Base-by-base conservation (phyloP, 2,888 invertebrate genomes). In the Tillus elongatus region DNA sequence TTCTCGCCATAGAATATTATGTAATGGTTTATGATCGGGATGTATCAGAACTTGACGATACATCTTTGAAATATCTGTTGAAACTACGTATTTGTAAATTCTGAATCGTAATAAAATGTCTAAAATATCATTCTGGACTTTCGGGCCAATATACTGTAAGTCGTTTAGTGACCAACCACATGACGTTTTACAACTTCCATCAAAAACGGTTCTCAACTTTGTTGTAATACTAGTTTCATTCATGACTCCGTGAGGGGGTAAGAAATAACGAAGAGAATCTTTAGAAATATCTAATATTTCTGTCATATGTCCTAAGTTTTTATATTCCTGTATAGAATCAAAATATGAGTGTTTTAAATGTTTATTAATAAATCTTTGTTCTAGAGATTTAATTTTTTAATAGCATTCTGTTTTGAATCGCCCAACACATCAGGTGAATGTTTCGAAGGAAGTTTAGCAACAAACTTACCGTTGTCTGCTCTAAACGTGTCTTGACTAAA, bases 201-300 rank as follows among this genome's bases (percentile, higher is more conserved):
- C 30, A 14, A 30, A 30, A 30, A 30, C 8, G 30, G n/a, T 14
- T 9, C 30, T 30, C 12, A 30, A 11, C 3, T 30, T 30, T 3
- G 15, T 33, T 3, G 16, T 33, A 6, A 16, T 4, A 15, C 24
- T 4, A 6, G 33, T 13, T 16, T 4, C 15, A 6, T 19, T 33
- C 4, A 26, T 3, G 13, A 33, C 24, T 4, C 13, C 24, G 11
- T 33, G 33, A 19, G 15, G 33, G 9, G 33, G 33, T 33, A 33
- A 26, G 12, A 13, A 15, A 15, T 19, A 16, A 19, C 24, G 6
- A 24, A 24, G 6, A 24, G 24, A 24, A n/a, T 24, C n/a, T 8
- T 24, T 24, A 24, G 24, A 24, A n/a, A 8, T n/a, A 24, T 24
- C 24, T 24, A n/a, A 6, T 24, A 24, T 8, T 24, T 24, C n/a